Evolutionary conservation across 2,888 invertebrate species (phyloP), one percentile per base, ranked within the genome.

Genomic region (Clusia tigrina): DNA sequence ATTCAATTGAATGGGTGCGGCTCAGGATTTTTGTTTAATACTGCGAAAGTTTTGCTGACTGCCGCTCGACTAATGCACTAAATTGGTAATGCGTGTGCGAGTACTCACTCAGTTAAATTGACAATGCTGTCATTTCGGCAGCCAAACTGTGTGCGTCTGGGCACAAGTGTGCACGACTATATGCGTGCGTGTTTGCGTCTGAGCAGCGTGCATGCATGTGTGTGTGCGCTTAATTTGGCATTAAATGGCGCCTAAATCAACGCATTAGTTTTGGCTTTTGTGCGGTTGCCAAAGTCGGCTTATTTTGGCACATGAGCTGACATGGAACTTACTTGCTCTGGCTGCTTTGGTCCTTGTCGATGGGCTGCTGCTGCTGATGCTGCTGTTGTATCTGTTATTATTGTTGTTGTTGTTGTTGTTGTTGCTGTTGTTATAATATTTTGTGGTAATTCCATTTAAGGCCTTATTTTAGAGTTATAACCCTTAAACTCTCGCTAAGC

Each of bases 191-290:
- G 32, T 32, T 6, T 32, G 32, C n/a, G 42, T 42, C 12, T 42
- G 42, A 15, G 42, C n/a, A 42, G n/a, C 3, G 3, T 9, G 38
- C 60, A 42, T 64, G 59, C 51, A 32, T 62, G 59, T 60, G 62
- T 64, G 52, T 48, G 42, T 67, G 60, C 64, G 57, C 42, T 53
- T 42, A 58, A 59, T 42, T 42, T 42, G n/a, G n/a, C n/a, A 42
- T 42, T 42, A 42, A 42, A 42, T 42, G n/a, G n/a, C 3, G 42
- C 6, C 42, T 42, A 42, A 42, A 42, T 42, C 42, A 42, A 42
- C 10, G 10, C 42, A 42, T 42, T 42, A 42, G 9, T 17, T n/a
- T n/a, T 42, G 42, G 42, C 6, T 42, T 6, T n/a, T 42, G n/a
- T 42, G n/a, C 32, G 6, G 5, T 32, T 32, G 32, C 6, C 32